These are phyloP conservation scores for Sternarchorhynchus goeldii DNA, from an alignment of 2,797 vertebrate genomes.

Conservation along the genomic window DNA sequence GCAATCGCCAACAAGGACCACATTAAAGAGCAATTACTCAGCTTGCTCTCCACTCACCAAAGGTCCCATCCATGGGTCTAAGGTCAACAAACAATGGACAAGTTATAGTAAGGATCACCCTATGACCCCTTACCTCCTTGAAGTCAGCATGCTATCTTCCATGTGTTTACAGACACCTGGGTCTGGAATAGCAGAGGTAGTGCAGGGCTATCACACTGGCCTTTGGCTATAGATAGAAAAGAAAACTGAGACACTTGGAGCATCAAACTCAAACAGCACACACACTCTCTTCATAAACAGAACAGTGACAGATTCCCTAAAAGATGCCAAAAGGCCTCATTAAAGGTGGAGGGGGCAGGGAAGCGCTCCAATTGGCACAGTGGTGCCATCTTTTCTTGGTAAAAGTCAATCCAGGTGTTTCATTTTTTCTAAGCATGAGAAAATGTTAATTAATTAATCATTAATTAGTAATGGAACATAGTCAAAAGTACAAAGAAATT, in stretches of 20 bases:
- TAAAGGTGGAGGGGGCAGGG: not conserved
- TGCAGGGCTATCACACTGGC: conserved; percentile 55
- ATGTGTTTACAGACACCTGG: conserved; percentile 29
- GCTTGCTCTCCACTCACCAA: conserved; percentile 9
- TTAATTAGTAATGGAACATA: not conserved
- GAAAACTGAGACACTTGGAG: conserved; percentile 4
- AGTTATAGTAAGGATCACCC: not conserved
- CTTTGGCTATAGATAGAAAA: conserved; percentile 26
- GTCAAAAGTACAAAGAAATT: not conserved
- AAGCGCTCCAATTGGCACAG: not conserved
- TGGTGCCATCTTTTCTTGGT: conserved; percentile 21
- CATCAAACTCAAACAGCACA: conserved; percentile 7
- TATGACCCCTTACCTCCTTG: conserved; percentile 10
- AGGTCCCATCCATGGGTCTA: conserved; percentile 7
- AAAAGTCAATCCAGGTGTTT: conserved; percentile 25
- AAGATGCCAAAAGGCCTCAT: not conserved
- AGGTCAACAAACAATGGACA: conserved; percentile 34
- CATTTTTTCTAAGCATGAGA: conserved; percentile 17
- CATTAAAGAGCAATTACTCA: conserved; percentile 41
- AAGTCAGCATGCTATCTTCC: conserved; percentile 33
- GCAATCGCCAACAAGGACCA: conserved; percentile 25
- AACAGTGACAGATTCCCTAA: not conserved
- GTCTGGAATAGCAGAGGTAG: conserved; percentile 42
- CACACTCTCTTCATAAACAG: conserved; percentile 4
- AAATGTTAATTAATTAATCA: not conserved